Evolutionary conservation across 2,888 invertebrate species (phyloP), one percentile per base, ranked within the genome.

Genomic region (Drosophila ochracea): DNA sequence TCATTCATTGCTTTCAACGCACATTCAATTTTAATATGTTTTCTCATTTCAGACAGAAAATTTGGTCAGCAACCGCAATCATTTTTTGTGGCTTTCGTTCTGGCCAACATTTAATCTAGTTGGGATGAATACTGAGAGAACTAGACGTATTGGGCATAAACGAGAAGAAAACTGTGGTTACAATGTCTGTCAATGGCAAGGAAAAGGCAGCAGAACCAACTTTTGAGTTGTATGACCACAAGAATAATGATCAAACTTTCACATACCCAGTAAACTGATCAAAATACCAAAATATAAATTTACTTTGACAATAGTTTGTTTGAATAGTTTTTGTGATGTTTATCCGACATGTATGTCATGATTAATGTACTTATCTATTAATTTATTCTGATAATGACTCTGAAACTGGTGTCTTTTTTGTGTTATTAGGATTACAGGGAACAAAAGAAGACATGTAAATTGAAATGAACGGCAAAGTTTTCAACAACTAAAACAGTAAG

Each of bases 401-500:
- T 21, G 5, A 43, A 43, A 21, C 4, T 2, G 4, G 7, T 21
- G 21, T 21, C 7, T 25, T 25, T 25, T 47, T 25, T 47, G 47
- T 21, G 21, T 21, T 21, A 43, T 43, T 43, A 3, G 43, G 43
- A 43, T 49, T 57, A 47, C 53, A 67, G 77, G 77, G 62, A 67
- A 67, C 66, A 10, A 33, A 58, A 28, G 60, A 50, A 52, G 43
- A 60, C 73, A 80, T 66, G 69, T 73, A 82, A 90, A 90, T 85
- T 84, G 88, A 85, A 80, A 90, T 84, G 88, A 88, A 82, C 76
- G 83, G 68, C 70, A 70, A 90, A 89, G 76, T 87, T 89, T 76
- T 62, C 61, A 52, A 49, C 37, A 55, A 49, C 37, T 33, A 21
- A 61, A 30, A 55, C 73, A 61, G 50, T 59, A 73, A 68, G 63